These are phyloP conservation scores for Pedionomus torquatus DNA, from an alignment of 2,113 vertebrate genomes.

Conservation along the genomic window DNA sequence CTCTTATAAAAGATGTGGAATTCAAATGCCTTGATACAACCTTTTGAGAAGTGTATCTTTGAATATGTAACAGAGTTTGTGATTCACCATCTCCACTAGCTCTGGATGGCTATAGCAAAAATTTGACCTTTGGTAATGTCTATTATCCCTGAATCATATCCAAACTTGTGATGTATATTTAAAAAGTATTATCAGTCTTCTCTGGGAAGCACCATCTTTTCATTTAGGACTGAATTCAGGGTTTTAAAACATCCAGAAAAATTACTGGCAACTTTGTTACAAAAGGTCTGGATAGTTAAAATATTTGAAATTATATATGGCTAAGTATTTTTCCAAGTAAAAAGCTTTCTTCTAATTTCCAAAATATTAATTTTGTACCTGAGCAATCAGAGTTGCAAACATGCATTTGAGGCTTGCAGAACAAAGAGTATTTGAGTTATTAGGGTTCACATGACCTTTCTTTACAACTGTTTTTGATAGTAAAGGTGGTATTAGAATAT, in stretches of 20 bases:
- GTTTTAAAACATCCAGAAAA: not conserved
- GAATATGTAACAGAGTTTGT: not conserved
- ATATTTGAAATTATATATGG: not conserved
- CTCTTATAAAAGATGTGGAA: not conserved
- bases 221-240: not conserved
- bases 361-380: not conserved
- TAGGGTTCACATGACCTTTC: not conserved
- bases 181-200: not conserved
- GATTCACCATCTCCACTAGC: not conserved
- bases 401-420: not conserved
- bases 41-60: not conserved
- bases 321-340: not conserved
- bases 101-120: not conserved
- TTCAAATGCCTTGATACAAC: not conserved
- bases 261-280: not conserved
- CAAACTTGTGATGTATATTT: not conserved
- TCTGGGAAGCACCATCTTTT: not conserved
- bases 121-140: not conserved
- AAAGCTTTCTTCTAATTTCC: not conserved
- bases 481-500: not conserved
- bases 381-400: not conserved
- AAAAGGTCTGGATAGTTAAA: not conserved
- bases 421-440: not conserved
- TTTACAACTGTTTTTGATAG: not conserved
- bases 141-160: not conserved